Conservation (phyloP, 2,888 invertebrate species). For the Unio pictorum region DNA sequence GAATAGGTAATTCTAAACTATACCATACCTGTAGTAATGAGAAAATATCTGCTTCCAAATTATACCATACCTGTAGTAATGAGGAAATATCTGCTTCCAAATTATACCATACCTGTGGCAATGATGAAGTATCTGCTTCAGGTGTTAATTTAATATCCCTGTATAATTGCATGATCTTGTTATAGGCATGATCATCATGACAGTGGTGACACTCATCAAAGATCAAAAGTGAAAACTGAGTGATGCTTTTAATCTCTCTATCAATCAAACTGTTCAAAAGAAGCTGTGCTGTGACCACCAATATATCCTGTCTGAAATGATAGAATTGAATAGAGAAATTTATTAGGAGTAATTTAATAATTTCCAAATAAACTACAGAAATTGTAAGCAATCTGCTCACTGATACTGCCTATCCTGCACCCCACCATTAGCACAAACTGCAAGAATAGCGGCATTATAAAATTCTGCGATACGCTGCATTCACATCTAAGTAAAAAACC, state of each 20-base stretch:
- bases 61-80: too few relatives aligned
- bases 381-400: too few relatives aligned
- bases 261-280: slow-evolving; percentile 51
- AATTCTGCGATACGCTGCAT: too few relatives aligned
- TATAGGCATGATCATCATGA: slow-evolving; percentile 52
- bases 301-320: slow-evolving; percentile 34
- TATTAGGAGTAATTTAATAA: too few relatives aligned
- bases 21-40: too few relatives aligned
- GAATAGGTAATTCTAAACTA: not conserved
- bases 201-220: slow-evolving; percentile 63
- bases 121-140: not conserved
- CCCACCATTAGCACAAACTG: too few relatives aligned
- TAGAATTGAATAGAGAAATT: too few relatives aligned
- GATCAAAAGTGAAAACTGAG: slow-evolving; percentile 44
- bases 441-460: too few relatives aligned
- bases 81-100: not conserved
- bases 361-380: too few relatives aligned
- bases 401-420: too few relatives aligned
- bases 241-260: slow-evolving; percentile 12
- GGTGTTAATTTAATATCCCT: slow-evolving; percentile 35
- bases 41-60: too few relatives aligned
- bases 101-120: slow-evolving; percentile 25
- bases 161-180: slow-evolving; percentile 54
- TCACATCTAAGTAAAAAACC: too few relatives aligned
- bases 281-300: slow-evolving; percentile 68